phyloP scores from a whole-genome alignment of 1,140 invertebrate species.

The Drosophila truncata region DNA sequence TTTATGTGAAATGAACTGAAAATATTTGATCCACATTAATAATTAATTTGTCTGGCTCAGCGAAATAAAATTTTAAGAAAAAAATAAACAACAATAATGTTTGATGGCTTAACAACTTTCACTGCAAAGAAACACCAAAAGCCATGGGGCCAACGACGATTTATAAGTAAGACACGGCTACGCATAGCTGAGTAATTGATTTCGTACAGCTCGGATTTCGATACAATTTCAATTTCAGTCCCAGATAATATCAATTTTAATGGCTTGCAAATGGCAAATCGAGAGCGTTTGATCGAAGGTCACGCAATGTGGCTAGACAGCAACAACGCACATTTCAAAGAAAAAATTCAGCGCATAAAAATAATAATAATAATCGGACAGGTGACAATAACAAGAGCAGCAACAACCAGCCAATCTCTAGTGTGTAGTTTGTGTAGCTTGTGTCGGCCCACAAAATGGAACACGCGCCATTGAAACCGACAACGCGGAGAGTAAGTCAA shows the following conservation, averaged over 20 bases:
- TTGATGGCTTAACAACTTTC: conserved; percentile 62
- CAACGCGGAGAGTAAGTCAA: conserved; percentile 42
- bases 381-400: conserved; percentile 77
- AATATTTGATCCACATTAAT: conserved; percentile 56
- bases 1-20: conserved; percentile 41
- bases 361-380: conserved; percentile 75
- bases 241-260: conserved; percentile 55
- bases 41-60: conserved; percentile 60
- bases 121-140: conserved; percentile 38
- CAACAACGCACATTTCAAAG: conserved; percentile 71
- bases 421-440: conserved; percentile 47
- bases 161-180: conserved; percentile 42
- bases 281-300: conserved; percentile 65
- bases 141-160: conserved; percentile 27
- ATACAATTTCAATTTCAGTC: conserved; percentile 67
- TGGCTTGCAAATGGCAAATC: conserved; percentile 79
- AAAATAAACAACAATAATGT: conserved; percentile 11
- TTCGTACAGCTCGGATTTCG: conserved; percentile 68
- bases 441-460: conserved; percentile 66
- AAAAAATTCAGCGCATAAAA: conserved; percentile 33
- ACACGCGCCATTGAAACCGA: conserved; percentile 62
- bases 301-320: conserved; percentile 52
- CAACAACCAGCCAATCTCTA: conserved; percentile 31
- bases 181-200: conserved; percentile 72
- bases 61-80: conserved; percentile 7